Evolutionary conservation across 1,140 invertebrate genomes (phyloP), one percentile per base, ranked within the genome.

Genomic region (Cataglyphis hispanica): DNA sequence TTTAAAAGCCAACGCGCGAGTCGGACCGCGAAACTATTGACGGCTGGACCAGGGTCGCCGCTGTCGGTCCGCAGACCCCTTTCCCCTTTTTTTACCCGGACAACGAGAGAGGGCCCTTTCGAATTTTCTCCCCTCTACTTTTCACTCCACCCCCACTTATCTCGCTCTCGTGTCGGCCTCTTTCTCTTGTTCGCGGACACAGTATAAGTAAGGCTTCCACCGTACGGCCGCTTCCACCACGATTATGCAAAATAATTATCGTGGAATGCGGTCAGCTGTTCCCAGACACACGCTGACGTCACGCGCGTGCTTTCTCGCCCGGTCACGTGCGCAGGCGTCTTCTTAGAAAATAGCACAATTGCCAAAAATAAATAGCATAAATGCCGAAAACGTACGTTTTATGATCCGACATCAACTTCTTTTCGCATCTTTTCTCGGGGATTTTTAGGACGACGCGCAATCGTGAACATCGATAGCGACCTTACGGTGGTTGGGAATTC

Each of bases 181-280:
- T 84, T 76, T 76, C 77, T 87, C 60, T 46, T 43, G 78, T 74
- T 87, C 64, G 70, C 78, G 61, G 11, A 25, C 64, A 70, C 58
- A 25, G 19, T 53, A n/a, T n/a, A 34, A 27, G 50, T 37, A 37
- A 60, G 69, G 22, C 78, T 70, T 90, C 89, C 90, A 58, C 70
- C 77, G 58, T 93, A 91, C 34, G 67, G 87, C 85, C 85, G 89
- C 84, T 87, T 90, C 89, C 90, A 78, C 70, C 87, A 40, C 93
- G 91, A 93, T 94, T 94, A 95, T 94, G 94, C 93, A 94, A 95
- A 94, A 93, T 92, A 94, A 95, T 94, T 94, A 94, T 94, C 90
- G 90, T 89, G 94, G 94, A 95, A 95, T 95, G 94, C 94, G 94
- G 94, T 93, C 94, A 95, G 92, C 94, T 94, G 94, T 94, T 94